phyloP scores from a whole-genome alignment of 2,888 invertebrate species.

The Drosophila imparisetae region DNA sequence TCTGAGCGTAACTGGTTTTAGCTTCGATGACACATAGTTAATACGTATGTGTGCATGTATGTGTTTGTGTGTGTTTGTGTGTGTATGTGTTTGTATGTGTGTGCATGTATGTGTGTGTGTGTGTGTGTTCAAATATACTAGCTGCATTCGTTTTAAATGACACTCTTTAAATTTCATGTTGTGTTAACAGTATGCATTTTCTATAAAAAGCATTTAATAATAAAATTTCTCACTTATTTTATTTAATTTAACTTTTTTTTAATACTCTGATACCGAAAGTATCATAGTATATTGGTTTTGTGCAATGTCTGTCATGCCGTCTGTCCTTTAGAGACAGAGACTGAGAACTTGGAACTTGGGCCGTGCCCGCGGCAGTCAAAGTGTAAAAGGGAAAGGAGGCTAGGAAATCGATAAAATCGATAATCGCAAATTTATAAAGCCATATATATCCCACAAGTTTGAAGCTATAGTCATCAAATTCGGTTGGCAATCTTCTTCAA shows the following conservation, averaged over 20 bases:
- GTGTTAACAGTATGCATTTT: background rate
- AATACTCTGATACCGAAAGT: background rate
- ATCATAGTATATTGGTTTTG: background rate
- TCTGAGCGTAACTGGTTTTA: conserved; percentile 46
- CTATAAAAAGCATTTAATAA: background rate
- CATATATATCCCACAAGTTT: background rate
- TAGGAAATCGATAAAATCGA: background rate
- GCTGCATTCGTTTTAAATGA: background rate
- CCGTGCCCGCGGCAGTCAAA: too few relatives aligned
- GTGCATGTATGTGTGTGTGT: background rate
- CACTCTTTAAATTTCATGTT: background rate
- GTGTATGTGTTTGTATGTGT: background rate
- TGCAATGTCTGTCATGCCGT: background rate
- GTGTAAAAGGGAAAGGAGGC: background rate
- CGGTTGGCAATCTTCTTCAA: background rate
- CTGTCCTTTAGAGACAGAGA: background rate
- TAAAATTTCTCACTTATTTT: background rate
- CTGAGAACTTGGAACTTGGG: background rate
- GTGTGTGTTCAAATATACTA: background rate
- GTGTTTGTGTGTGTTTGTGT: background rate
- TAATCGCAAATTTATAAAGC: background rate
- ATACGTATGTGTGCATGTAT: background rate
- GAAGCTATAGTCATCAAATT: background rate
- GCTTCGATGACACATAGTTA: conserved; percentile 31
- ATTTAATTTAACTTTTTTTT: background rate